These are phyloP conservation scores for Protodeltote pygarga DNA, from an alignment of 2,888 invertebrate genomes.

Conservation along the genomic window DNA sequence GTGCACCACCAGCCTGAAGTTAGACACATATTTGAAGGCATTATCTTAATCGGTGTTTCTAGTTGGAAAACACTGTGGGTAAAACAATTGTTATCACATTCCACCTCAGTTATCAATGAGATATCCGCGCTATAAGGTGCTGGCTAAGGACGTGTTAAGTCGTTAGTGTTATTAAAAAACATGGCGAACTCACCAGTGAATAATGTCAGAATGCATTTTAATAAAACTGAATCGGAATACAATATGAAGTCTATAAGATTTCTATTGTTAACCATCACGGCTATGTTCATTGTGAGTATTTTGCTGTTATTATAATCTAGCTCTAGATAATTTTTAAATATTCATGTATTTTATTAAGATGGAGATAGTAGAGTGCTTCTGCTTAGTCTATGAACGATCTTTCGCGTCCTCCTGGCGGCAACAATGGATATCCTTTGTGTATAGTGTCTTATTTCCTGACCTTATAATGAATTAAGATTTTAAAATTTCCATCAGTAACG, in stretches of 20 bases:
- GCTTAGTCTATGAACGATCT: too few species aligned
- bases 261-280: constrained; percentile 77
- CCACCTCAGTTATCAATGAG: constrained; percentile 51
- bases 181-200: constrained; percentile 44
- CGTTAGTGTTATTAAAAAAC: constrained; percentile 22
- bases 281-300: constrained; percentile 83
- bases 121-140: constrained; percentile 41
- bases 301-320: too few species aligned
- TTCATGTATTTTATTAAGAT: too few species aligned
- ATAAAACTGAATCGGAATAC: constrained; percentile 76
- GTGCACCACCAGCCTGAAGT: constrained; percentile 6
- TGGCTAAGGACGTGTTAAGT: constrained; percentile 23
- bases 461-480: too few species aligned
- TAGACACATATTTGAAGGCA: constrained; percentile 6
- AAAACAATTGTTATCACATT: constrained; percentile 60
- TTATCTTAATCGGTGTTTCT: background rate
- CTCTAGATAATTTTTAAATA: too few species aligned
- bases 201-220: constrained; percentile 67
- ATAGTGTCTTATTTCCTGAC: too few species aligned
- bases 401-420: too few species aligned
- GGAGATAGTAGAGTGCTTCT: too few species aligned
- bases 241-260: constrained; percentile 82
- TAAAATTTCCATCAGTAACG: too few species aligned
- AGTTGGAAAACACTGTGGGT: constrained; percentile 39
- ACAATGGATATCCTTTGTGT: too few species aligned